A percentile compares a stretch with the other conserved stretches of the same genome.
These are phyloP conservation scores for Chaetorhynchus papuensis DNA, from an alignment of 2,113 vertebrate genomes.

Conservation along the genomic window DNA sequence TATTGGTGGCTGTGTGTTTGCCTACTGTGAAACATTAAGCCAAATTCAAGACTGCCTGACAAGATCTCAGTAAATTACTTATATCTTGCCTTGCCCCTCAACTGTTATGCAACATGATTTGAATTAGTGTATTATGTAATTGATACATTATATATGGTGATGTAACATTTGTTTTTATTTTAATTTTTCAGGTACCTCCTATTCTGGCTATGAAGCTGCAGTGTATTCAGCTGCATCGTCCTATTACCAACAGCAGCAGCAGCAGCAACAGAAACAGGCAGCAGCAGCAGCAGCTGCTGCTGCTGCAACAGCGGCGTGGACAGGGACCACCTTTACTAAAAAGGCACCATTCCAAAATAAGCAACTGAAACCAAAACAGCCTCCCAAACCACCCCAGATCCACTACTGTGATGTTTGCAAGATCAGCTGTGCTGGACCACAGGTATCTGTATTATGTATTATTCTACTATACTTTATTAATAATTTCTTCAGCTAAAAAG, in stretches of 20 bases:
- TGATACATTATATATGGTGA: neutral
- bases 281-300: constrained; percentile 87
- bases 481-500: neutral
- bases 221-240: constrained; percentile 97
- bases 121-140: neutral
- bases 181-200: constrained; percentile 86
- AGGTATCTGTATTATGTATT: constrained; percentile 76
- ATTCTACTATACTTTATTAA: neutral
- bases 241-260: constrained; percentile 95
- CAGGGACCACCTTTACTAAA: constrained; percentile 93
- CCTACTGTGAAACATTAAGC: neutral
- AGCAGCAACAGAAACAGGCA: constrained; percentile 88
- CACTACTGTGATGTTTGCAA: constrained; percentile 99
- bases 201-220: constrained; percentile 96
- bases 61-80: neutral
- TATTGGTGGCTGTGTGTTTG: neutral
- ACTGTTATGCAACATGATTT: neutral
- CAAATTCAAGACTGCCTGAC: neutral
- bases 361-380: constrained; percentile 93
- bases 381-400: constrained; percentile 96
- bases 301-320: constrained; percentile 92
- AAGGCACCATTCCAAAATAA: constrained; percentile 96
- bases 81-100: neutral
- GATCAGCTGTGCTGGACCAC: constrained; percentile 98
- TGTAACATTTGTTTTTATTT: constrained; percentile 58